These are phyloP conservation scores for Menidia menidia DNA, from an alignment of 2,797 vertebrate species.

Conservation along the genomic window DNA sequence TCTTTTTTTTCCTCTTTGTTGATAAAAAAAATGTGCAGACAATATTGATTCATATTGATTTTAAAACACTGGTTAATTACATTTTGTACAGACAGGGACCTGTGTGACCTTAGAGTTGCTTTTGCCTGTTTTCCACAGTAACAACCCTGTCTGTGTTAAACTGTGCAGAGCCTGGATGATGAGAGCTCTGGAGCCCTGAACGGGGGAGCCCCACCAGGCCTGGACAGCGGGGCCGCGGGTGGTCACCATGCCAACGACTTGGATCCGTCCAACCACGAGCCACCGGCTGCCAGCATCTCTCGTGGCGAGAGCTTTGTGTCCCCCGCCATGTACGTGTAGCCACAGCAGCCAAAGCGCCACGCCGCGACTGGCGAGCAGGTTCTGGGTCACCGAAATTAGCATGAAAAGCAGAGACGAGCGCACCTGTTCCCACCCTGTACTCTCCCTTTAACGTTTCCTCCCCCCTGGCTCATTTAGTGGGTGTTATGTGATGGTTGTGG, in stretches of 20 bases:
- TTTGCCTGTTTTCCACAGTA: background rate
- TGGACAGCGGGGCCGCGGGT: conserved; percentile 33
- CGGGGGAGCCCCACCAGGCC: conserved; percentile 58
- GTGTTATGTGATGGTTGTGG: background rate
- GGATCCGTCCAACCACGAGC: conserved; percentile 60
- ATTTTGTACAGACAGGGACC: too few species aligned
- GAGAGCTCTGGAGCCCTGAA: conserved; percentile 72
- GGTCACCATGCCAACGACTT: conserved; percentile 54
- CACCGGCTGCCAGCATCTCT: conserved; percentile 56
- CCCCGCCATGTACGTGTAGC: conserved; percentile 81
- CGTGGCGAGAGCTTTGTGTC: conserved; percentile 82
- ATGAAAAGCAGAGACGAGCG: conserved; percentile 45
- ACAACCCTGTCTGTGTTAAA: conserved; percentile 2
- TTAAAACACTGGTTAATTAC: too few species aligned
- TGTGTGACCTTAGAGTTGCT: too few species aligned
- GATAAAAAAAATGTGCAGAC: background rate
- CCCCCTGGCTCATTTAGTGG: conserved; percentile 2
- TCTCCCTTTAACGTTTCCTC: conserved; percentile 14
- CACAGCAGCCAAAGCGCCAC: conserved; percentile 1
- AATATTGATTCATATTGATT: background rate
- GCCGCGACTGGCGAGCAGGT: background rate
- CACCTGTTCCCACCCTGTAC: conserved; percentile 15
- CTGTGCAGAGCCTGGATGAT: conserved; percentile 71
- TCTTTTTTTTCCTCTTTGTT: too few species aligned
- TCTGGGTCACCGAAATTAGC: conserved; percentile 58